These are phyloP conservation scores for Cephus cinctus DNA, from an alignment of 1,140 invertebrate species.

Conservation along the genomic window DNA sequence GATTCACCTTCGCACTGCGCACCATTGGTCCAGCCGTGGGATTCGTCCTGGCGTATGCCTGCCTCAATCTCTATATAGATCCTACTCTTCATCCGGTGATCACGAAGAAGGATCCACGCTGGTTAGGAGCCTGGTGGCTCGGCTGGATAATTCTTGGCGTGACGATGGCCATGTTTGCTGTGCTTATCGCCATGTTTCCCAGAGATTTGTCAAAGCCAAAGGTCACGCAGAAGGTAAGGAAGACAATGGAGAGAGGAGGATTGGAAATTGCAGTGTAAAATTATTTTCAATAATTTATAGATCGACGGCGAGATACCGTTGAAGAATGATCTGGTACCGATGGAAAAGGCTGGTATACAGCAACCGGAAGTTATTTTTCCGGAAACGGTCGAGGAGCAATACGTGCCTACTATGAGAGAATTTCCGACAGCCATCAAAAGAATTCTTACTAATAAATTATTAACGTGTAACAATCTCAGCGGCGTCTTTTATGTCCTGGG, in stretches of 20 bases:
- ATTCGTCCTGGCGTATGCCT: slow-evolving; percentile 58
- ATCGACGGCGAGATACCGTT: slow-evolving; percentile 33
- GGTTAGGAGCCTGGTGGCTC: slow-evolving; percentile 74
- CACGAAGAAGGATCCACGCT: slow-evolving; percentile 63
- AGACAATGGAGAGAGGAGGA: not conserved
- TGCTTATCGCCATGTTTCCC: slow-evolving; percentile 63
- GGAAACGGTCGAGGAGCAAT: slow-evolving; percentile 14
- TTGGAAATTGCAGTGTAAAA: too few species aligned
- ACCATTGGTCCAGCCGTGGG: slow-evolving; percentile 61
- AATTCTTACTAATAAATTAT: slow-evolving; percentile 61
- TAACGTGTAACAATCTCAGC: slow-evolving; percentile 61
- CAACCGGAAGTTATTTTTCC: slow-evolving; percentile 9
- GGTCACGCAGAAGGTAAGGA: slow-evolving; percentile 23
- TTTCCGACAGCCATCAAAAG: slow-evolving; percentile 61
- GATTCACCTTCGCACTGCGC: slow-evolving; percentile 62
- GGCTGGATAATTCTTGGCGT: slow-evolving; percentile 64
- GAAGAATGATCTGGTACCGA: slow-evolving; percentile 31
- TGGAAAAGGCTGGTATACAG: slow-evolving; percentile 27
- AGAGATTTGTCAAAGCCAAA: slow-evolving; percentile 52
- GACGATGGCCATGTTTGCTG: slow-evolving; percentile 59
- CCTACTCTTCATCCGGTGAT: slow-evolving; percentile 65
- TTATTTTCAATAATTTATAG: too few species aligned
- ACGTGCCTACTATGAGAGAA: slow-evolving; percentile 50
- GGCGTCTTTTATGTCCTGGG: slow-evolving; percentile 66
- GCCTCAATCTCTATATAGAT: slow-evolving; percentile 65